Percentiles rank a stretch among this genome's conserved stretches.
phyloP scores from a whole-genome alignment of 2,113 vertebrate genomes.

The Macaca mulatta region DNA sequence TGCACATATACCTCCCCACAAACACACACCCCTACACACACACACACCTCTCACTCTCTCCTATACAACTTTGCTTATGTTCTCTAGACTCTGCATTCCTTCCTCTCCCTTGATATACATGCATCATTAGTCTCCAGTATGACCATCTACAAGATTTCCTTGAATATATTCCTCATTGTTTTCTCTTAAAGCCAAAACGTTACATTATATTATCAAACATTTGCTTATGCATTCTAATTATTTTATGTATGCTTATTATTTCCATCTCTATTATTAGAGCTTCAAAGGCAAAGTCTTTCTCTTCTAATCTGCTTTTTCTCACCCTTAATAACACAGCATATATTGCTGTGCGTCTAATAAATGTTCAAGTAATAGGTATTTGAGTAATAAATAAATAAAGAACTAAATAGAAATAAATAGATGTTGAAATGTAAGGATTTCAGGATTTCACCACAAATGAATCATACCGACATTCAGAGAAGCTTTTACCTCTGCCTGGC shows the following conservation, averaged over 20 bases:
- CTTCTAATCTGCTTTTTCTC: neutral
- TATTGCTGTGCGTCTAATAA: neutral
- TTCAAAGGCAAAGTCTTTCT: neutral
- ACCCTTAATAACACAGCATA: neutral
- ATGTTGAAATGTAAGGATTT: neutral
- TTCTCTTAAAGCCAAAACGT: neutral
- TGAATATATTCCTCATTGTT: neutral
- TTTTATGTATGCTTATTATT: neutral
- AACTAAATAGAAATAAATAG: neutral
- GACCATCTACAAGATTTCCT: neutral
- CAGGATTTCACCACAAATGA: neutral
- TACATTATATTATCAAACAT: neutral
- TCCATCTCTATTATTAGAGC: neutral
- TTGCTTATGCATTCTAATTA: neutral
- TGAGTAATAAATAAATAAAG: neutral
- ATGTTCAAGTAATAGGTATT: neutral
- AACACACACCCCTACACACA: too few species aligned
- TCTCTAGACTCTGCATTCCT: neutral
- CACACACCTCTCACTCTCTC: too few species aligned
- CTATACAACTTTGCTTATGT: neutral
- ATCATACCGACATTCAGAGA: neutral
- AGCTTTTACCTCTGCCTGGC: neutral
- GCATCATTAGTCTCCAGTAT: neutral
- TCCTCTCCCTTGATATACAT: neutral
- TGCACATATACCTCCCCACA: neutral